These are phyloP conservation scores for Montifringilla adamsi DNA, from an alignment of 2,113 vertebrate species.

Conservation along the genomic window DNA sequence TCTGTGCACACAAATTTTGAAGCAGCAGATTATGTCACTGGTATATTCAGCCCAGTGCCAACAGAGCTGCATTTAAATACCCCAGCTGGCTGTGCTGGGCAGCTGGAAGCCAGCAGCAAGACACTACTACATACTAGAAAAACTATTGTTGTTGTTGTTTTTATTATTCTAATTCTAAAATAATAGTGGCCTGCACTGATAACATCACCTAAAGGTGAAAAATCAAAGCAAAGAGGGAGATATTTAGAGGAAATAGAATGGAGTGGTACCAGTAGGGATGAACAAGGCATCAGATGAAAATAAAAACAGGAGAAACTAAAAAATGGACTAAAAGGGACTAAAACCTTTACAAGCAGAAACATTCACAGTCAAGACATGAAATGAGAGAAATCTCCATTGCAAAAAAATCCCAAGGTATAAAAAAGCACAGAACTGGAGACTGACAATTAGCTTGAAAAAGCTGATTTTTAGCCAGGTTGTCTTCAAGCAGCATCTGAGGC, in stretches of 20 bases:
- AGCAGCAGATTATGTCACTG: constrained; percentile 10
- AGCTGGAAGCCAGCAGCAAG: neutral
- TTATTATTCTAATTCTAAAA: neutral
- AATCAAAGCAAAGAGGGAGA: neutral
- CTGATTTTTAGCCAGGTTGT: neutral
- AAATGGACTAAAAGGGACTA: neutral
- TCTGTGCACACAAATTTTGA: constrained; percentile 4
- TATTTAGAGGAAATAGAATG: neutral
- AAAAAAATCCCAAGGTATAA: neutral
- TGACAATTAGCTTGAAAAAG: neutral
- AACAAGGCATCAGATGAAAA: neutral
- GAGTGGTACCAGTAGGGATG: neutral
- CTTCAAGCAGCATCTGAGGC: neutral
- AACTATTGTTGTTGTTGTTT: neutral
- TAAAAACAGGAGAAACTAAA: neutral
- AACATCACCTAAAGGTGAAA: neutral
- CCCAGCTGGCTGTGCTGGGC: constrained; percentile 15
- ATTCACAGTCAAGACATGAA: neutral
- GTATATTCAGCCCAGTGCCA: neutral
- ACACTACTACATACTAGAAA: neutral
- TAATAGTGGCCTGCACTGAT: neutral
- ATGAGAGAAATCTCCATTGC: neutral
- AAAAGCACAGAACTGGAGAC: neutral
- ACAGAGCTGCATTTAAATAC: neutral
- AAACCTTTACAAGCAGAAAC: neutral